A percentile compares a stretch with the other conserved stretches of the same genome.
Evolutionary conservation across 2,113 vertebrate species (phyloP).

Genomic region (Thunnus thynnus): DNA sequence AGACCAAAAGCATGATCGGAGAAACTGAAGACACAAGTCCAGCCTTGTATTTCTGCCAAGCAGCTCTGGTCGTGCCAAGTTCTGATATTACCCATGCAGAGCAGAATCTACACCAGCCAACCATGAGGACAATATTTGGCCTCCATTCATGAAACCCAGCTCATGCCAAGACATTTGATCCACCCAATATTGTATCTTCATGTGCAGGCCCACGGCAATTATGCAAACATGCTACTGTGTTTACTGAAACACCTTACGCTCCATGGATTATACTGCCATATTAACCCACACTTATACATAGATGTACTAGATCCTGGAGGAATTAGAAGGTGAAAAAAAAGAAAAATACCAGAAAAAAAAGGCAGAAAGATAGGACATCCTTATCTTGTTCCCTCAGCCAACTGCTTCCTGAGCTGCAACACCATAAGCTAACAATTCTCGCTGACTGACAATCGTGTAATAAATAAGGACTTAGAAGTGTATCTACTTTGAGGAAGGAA

Average conservation of each 20-base stretch:
- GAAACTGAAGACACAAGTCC: background rate
- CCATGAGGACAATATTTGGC: constrained; percentile 37
- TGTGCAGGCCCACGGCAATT: constrained; percentile 25
- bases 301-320: background rate
- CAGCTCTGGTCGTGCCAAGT: constrained; percentile 12
- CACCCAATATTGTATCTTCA: constrained; percentile 44
- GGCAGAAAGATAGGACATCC: background rate
- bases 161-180: constrained; percentile 57
- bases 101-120: constrained; percentile 17
- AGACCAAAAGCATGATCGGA: constrained; percentile 10
- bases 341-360: background rate
- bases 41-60: constrained; percentile 39
- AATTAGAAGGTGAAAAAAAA: constrained; percentile 9
- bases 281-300: background rate
- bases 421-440: constrained; percentile 28
- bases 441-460: constrained; percentile 25
- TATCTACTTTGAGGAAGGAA: constrained; percentile 23
- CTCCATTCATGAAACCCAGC: constrained; percentile 9
- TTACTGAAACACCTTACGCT: constrained; percentile 25
- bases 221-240: constrained; percentile 30
- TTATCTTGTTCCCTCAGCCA: constrained; percentile 40
- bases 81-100: constrained; percentile 24
- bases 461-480: constrained; percentile 47
- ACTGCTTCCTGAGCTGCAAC: constrained; percentile 22
- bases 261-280: constrained; percentile 3